Evolutionary conservation across 2,888 invertebrate genomes (phyloP), one percentile per base, ranked within the genome.

Genomic region (Clistopyga incitator): DNA sequence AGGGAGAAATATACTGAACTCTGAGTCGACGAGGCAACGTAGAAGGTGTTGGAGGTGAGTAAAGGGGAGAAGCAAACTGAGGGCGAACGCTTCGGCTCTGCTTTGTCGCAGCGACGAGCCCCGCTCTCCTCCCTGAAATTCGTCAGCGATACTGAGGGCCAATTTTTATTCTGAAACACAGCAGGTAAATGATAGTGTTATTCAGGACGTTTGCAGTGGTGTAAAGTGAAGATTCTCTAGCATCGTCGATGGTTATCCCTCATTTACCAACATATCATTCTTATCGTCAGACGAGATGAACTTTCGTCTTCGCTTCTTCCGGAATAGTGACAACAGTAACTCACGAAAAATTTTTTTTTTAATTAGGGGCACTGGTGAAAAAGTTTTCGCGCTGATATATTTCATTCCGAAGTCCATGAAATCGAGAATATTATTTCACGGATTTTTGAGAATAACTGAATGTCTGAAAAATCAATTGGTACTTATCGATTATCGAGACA

Each of bases 81-180:
- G 18, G 34, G 34, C 13, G 29, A 59, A 45, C 45, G 61, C 18
- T 59, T 59, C 29, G 72, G 59, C 25, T 74, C 34, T 54, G 45
- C 65, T 71, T 71, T 29, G 72, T 79, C 72, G 72, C 25, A n/a
- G 52, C 52, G 15, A 13, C 11, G 18, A 18, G 13, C n/a, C 54
- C 65, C 47, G 38, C 54, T 34, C 20, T 38, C 67, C 38, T 59
- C 15, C 65, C 15, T 34, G 56, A 81, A 75, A 81, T 81, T 84
- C 81, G 68, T 78, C 71, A 64, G 78, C 70, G 56, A 81, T 78
- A 68, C 81, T 78, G 81, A 84, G 78, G 67, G 75, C 78, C 79
- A 78, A 84, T 84, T 84, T 71, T 64, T 50, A 71, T 82, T 67
- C 64, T 71, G 65, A 76, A 76, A 75, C 61, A 65, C 64, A 3